phyloP scores from a whole-genome alignment of 2,797 vertebrate genomes.

The Enoplosus armatus region DNA sequence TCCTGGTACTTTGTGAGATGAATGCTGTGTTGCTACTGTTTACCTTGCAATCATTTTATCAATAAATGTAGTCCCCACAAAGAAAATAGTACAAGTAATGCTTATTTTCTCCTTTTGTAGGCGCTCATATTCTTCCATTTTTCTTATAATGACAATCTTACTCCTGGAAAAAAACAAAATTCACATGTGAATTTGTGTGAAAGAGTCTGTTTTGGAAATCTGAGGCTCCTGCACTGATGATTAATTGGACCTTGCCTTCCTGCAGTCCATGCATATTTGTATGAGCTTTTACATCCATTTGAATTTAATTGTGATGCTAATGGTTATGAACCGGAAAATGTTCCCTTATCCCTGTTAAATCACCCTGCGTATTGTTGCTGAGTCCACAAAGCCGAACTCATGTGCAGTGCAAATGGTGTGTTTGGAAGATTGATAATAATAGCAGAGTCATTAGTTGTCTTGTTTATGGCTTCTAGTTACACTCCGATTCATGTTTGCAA shows the following conservation, averaged over 20 bases:
- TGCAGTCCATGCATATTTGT: slow-evolving; percentile 42
- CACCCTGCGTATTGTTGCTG: slow-evolving; percentile 63
- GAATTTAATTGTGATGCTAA: slow-evolving; percentile 68
- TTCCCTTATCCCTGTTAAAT: slow-evolving; percentile 59
- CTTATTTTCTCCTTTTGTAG: background rate
- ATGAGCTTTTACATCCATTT: slow-evolving; percentile 57
- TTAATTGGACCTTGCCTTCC: slow-evolving; percentile 28
- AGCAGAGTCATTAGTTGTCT: slow-evolving; percentile 42
- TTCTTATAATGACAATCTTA: background rate
- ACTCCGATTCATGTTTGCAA: slow-evolving; percentile 45
- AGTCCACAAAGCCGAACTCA: slow-evolving; percentile 67
- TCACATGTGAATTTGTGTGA: too few species aligned
- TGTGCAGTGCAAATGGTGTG: slow-evolving; percentile 49
- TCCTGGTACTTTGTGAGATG: background rate
- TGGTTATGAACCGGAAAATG: slow-evolving; percentile 65
- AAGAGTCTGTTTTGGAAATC: slow-evolving; percentile 12
- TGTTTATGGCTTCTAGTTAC: slow-evolving; percentile 51
- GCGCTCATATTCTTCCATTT: background rate
- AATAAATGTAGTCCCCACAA: background rate
- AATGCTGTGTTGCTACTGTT: background rate
- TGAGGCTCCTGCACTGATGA: slow-evolving; percentile 21
- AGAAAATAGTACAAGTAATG: background rate
- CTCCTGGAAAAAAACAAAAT: background rate
- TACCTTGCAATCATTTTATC: background rate
- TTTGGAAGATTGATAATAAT: slow-evolving; percentile 63